phyloP scores from a whole-genome alignment of 2,113 vertebrate genomes.

The Mola mola region DNA sequence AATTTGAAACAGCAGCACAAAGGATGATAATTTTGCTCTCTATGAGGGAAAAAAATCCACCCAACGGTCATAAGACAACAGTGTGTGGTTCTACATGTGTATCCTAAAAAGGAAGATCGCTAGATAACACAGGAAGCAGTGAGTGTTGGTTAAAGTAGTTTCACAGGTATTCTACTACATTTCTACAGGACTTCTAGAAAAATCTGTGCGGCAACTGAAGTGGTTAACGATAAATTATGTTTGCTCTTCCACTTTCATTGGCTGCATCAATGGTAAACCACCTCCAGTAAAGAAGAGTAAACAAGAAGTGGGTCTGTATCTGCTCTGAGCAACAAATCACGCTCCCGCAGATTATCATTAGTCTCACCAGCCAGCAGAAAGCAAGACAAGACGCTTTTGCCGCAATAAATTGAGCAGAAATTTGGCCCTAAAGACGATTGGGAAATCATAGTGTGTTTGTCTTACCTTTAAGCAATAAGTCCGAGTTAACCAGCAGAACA shows the following conservation, averaged over 20 bases:
- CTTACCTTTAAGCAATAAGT: neutral
- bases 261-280: constrained; percentile 56
- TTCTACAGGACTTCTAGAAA: constrained; percentile 55
- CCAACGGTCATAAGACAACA: constrained; percentile 37
- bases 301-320: constrained; percentile 45
- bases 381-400: constrained; percentile 23
- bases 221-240: constrained; percentile 69
- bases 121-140: neutral
- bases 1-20: constrained; percentile 29
- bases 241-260: constrained; percentile 52
- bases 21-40: neutral
- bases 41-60: constrained; percentile 16
- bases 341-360: constrained; percentile 49
- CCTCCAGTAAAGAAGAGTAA: constrained; percentile 50
- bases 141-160: constrained; percentile 19
- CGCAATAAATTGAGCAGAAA: constrained; percentile 22
- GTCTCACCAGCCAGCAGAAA: constrained; percentile 28
- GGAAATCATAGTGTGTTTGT: constrained; percentile 14
- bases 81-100: neutral
- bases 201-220: constrained; percentile 43
- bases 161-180: constrained; percentile 30
- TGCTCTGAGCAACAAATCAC: constrained; percentile 41
- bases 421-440: constrained; percentile 14
- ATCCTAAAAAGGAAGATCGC: neutral
- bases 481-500: constrained; percentile 2